Evolutionary conservation across 2,113 vertebrate species (phyloP).

Genomic region (Holacanthus passer): DNA sequence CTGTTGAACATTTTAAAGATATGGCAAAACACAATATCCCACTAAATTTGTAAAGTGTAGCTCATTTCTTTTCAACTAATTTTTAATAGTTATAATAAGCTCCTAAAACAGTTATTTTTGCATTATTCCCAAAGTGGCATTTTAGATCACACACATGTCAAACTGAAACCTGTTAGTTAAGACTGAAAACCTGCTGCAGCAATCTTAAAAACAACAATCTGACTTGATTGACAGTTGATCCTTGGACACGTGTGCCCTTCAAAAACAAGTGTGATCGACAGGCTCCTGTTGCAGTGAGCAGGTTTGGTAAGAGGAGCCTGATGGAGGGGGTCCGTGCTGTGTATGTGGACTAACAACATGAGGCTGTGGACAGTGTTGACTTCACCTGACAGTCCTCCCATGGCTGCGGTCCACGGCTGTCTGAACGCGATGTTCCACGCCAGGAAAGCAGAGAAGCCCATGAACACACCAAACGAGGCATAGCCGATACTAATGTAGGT

Average conservation of each 20-base stretch:
- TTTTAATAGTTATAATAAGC: neutral
- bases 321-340: too few species aligned
- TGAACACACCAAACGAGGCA: constrained; percentile 81
- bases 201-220: neutral
- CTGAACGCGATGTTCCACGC: constrained; percentile 88
- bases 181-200: neutral
- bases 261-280: neutral
- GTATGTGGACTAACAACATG: too few species aligned
- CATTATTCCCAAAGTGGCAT: neutral
- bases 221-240: neutral
- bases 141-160: neutral
- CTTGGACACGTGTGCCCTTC: neutral
- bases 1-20: neutral
- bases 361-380: neutral
- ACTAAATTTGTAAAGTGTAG: neutral
- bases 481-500: constrained; percentile 86
- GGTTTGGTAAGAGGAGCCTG: neutral
- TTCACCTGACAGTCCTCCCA: constrained; percentile 93
- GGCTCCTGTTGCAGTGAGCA: neutral
- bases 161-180: neutral
- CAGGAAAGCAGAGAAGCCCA: constrained; percentile 90
- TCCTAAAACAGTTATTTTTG: neutral
- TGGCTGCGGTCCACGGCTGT: constrained; percentile 91
- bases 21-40: neutral
- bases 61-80: neutral